phyloP scores from a whole-genome alignment of 2,888 invertebrate species.

The Acheta domesticus region DNA sequence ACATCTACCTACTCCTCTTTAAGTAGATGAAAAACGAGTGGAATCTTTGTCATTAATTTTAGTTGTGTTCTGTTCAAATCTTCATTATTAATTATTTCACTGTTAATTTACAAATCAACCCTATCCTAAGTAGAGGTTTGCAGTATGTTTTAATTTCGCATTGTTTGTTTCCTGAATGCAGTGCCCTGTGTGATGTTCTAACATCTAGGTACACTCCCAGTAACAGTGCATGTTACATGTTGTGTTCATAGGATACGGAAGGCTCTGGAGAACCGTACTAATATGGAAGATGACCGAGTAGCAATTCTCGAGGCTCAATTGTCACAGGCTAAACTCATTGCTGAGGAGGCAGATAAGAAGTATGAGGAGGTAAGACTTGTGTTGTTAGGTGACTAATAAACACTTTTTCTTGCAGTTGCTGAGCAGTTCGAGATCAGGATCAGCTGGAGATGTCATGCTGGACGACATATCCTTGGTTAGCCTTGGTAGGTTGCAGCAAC shows the following conservation, averaged over 20 bases:
- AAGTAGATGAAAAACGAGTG: too few relatives aligned
- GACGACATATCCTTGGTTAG: too few relatives aligned
- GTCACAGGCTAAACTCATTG: conserved; percentile 97
- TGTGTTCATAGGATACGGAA: conserved; percentile 76
- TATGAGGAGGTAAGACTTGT: conserved; percentile 90
- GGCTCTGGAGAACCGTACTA: conserved; percentile 97
- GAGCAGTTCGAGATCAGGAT: background rate
- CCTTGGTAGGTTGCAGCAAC: too few relatives aligned
- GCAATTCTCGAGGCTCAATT: conserved; percentile 96
- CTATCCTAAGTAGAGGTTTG: too few relatives aligned
- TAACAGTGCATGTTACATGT: conserved; percentile 27
- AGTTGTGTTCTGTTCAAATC: too few relatives aligned
- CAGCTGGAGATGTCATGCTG: too few relatives aligned
- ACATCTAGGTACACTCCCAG: background rate
- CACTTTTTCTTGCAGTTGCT: background rate
- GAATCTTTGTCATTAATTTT: too few relatives aligned
- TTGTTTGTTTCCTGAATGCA: too few relatives aligned
- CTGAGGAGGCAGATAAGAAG: conserved; percentile 99
- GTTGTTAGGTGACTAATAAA: conserved; percentile 18
- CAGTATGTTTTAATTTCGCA: too few relatives aligned
- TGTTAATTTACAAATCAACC: too few relatives aligned
- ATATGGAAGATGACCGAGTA: conserved; percentile 99
- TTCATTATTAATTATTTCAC: too few relatives aligned
- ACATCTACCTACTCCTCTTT: too few relatives aligned
- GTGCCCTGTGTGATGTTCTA: background rate